Evolutionary conservation across 2,113 vertebrate species (phyloP).

Genomic region (Mesembrinibis cayennensis): DNA sequence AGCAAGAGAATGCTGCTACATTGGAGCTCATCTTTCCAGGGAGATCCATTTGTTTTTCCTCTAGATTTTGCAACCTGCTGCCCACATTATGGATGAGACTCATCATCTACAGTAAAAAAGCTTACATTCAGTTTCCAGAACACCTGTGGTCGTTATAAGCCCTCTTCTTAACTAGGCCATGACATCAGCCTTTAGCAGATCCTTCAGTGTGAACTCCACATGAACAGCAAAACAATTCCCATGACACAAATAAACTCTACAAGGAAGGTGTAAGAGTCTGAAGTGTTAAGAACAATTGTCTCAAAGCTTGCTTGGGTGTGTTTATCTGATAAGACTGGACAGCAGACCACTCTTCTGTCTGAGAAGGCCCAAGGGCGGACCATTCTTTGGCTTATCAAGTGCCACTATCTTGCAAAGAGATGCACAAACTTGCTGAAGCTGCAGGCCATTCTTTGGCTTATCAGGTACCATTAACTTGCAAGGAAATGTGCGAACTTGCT

Average conservation of each 20-base stretch:
- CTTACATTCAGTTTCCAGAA: background rate
- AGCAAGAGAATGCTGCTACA: background rate
- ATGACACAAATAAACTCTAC: background rate
- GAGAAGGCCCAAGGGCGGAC: too few relatives aligned
- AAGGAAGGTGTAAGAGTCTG: too few relatives aligned
- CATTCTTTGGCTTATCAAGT: too few relatives aligned
- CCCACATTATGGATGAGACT: background rate
- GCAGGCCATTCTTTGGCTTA: too few relatives aligned
- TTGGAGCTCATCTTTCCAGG: background rate
- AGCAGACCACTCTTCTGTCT: too few relatives aligned
- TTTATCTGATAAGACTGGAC: too few relatives aligned
- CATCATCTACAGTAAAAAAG: background rate
- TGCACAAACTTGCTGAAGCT: too few relatives aligned
- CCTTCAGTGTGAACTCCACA: background rate
- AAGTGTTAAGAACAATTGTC: too few relatives aligned
- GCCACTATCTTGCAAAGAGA: too few relatives aligned
- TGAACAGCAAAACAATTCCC: background rate
- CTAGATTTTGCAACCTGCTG: background rate
- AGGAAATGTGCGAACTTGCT: too few relatives aligned
- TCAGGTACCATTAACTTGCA: too few relatives aligned
- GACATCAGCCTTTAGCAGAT: background rate
- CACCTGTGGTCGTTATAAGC: background rate
- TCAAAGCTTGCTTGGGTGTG: too few relatives aligned
- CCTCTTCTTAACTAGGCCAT: background rate
- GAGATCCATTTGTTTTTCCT: background rate